Conservation (phyloP, 2,888 invertebrate species). For the Xanthia togata region DNA sequence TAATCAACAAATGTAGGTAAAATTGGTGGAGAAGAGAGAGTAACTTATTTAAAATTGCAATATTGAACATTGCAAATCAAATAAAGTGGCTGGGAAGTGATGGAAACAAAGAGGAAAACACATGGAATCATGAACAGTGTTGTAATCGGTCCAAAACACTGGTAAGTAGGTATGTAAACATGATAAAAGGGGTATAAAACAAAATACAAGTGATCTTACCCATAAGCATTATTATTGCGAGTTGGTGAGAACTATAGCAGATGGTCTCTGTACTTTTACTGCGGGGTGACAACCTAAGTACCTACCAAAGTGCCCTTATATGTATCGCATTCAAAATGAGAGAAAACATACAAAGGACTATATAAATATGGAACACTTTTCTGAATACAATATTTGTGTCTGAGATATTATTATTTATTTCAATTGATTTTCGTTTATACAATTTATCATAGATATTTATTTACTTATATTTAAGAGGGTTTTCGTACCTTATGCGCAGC, state of each 20-base stretch:
- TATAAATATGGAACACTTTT: slow-evolving; percentile 31
- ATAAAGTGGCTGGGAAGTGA: background rate
- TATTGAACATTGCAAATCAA: slow-evolving; percentile 11
- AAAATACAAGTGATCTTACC: background rate
- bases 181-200: slow-evolving; percentile 9
- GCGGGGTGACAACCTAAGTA: slow-evolving; percentile 24
- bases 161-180: background rate
- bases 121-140: background rate
- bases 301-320: slow-evolving; percentile 29
- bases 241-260: slow-evolving; percentile 42
- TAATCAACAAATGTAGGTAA: slow-evolving; percentile 58
- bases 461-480: background rate
- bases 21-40: background rate
- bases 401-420: slow-evolving; percentile 40
- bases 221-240: slow-evolving; percentile 23
- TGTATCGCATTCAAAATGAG: slow-evolving; percentile 49
- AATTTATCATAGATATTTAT: background rate
- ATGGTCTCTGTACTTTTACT: slow-evolving; percentile 22
- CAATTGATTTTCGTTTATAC: slow-evolving; percentile 17
- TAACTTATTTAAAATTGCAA: slow-evolving; percentile 7
- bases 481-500: background rate
- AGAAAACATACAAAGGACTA: slow-evolving; percentile 40
- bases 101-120: background rate
- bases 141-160: background rate
- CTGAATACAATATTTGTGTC: slow-evolving; percentile 15